phyloP scores from a whole-genome alignment of 2,888 invertebrate species.

The Sesia bembeciformis region DNA sequence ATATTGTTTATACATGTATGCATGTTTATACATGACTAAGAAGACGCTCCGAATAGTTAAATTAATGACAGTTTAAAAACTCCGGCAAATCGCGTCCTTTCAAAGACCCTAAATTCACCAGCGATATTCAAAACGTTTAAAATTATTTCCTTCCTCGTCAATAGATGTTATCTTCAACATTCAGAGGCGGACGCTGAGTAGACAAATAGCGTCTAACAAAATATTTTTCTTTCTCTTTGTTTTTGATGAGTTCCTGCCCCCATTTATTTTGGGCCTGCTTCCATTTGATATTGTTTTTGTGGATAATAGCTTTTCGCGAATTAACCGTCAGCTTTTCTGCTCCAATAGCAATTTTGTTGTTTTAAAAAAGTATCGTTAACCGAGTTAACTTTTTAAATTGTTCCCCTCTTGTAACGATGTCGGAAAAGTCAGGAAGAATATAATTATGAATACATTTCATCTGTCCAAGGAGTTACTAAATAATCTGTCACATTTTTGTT shows the following conservation, averaged over 20 bases:
- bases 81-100: neutral
- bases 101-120: neutral
- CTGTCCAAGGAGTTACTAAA: no score
- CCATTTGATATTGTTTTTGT: conserved; percentile 15
- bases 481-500: no score
- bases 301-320: conserved; percentile 7
- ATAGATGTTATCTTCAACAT: conserved; percentile 21
- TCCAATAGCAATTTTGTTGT: conserved; percentile 6
- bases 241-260: conserved; percentile 23
- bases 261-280: conserved; percentile 13
- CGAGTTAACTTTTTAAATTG: conserved; percentile 1
- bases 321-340: conserved; percentile 8
- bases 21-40: no score
- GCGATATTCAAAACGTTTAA: neutral
- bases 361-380: conserved; percentile 1
- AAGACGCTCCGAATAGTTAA: neutral
- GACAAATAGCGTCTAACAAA: conserved; percentile 27
- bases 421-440: no score
- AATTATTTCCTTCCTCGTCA: conserved; percentile 11
- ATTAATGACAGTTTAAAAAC: neutral
- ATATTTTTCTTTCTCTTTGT: conserved; percentile 28
- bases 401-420: neutral
- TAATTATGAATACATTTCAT: no score
- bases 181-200: conserved; percentile 18
- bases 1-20: no score